Percentiles rank a stretch among this genome's conserved stretches.
These are phyloP conservation scores for Marmota flaviventris DNA, from an alignment of 2,113 vertebrate genomes.

Conservation along the genomic window DNA sequence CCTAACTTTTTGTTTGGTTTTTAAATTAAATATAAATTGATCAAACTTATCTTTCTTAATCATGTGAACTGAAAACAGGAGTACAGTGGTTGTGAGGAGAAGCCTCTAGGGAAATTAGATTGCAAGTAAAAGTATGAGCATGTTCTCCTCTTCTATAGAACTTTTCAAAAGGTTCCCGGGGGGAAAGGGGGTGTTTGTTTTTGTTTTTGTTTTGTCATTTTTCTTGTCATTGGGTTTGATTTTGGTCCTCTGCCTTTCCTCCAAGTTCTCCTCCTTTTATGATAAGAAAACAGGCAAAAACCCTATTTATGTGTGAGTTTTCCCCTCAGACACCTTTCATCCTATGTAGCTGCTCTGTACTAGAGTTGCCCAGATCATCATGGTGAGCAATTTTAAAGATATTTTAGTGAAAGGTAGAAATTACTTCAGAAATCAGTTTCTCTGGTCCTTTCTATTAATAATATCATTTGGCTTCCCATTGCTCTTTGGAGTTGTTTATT, in stretches of 20 bases:
- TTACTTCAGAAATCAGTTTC: constrained; percentile 74
- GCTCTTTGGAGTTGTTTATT: constrained; percentile 86
- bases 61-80: constrained; percentile 79
- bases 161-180: constrained; percentile 74
- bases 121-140: constrained; percentile 78
- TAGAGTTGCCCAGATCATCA: constrained; percentile 77
- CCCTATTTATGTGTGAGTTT: constrained; percentile 74
- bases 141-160: constrained; percentile 90
- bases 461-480: constrained; percentile 84
- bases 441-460: constrained; percentile 76
- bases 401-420: constrained; percentile 74
- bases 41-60: constrained; percentile 89
- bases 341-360: constrained; percentile 70
- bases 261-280: constrained; percentile 87
- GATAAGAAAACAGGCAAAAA: constrained; percentile 77
- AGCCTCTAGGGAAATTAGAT: constrained; percentile 84
- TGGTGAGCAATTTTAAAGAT: constrained; percentile 76
- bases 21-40: constrained; percentile 91
- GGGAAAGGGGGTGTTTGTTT: constrained; percentile 53
- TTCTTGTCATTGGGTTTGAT: constrained; percentile 69
- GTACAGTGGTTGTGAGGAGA: constrained; percentile 84
- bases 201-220: constrained; percentile 42
- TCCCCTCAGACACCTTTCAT: constrained; percentile 78
- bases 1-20: constrained; percentile 91
- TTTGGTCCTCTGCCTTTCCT: constrained; percentile 64